Evolutionary conservation across 2,113 vertebrate genomes (phyloP), one percentile per base, ranked within the genome.

Genomic region (Chlorodrepanis virens): DNA sequence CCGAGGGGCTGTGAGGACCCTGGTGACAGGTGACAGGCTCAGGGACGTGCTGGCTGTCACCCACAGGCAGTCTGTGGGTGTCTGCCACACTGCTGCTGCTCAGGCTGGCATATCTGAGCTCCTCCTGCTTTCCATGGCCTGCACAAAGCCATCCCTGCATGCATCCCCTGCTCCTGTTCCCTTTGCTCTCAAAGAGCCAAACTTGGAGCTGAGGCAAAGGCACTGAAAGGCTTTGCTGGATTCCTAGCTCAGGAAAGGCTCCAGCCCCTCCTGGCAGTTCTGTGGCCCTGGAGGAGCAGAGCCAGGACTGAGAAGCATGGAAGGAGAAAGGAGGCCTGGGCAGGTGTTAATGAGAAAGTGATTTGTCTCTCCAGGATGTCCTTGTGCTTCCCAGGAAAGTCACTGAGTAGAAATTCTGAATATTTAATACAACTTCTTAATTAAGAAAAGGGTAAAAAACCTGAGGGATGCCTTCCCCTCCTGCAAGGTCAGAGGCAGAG

Each of bases 371-470:
- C 71, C 76, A 76, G 68, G 82, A 88, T 83, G 94, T 76, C 94
- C 92, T 97, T 93, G 89, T 59, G 84, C 87, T 93, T 77, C 93
- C 92, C 63, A 69, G 85, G 87, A 88, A 96, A 94, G 94, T 80
- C 93, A 87, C 59, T 40, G 71, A 70, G 71, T 79, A 63, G 85
- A 67, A 94, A 88, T 93, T 83, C 93, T 97, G 92, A 94, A 96
- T 95, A 89, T 95, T 97, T 94, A 91, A 96, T 95, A 91, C 12
- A 63, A 68, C 75, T 96, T 90, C 93, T 94, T 96, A 93, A 96
- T 96, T 93, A 91, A 90, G 85, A 47, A 82, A 90, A 80, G 71
- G 63, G 84, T 88, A 83, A 96, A 96, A 91, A 93, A 85, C 79
- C 84, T 93, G 87, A 93, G 54, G 78, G 82, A 80, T 23, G 15